A percentile compares a stretch with the other conserved stretches of the same genome.
phyloP scores from a whole-genome alignment of 2,113 vertebrate genomes.

The Antechinus stuartii region DNA sequence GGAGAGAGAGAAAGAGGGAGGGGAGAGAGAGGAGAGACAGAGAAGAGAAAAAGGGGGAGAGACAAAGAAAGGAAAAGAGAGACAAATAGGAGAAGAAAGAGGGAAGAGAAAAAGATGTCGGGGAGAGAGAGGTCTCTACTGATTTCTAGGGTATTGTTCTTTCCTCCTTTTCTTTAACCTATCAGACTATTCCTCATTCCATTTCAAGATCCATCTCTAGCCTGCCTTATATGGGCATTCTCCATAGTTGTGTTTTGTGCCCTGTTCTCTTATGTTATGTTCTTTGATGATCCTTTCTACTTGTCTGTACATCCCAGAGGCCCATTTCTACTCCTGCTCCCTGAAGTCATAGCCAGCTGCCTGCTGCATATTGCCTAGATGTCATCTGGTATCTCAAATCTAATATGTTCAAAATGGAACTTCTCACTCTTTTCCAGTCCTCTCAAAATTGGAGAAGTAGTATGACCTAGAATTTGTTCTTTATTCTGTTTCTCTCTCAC shows the following conservation, averaged over 20 bases:
- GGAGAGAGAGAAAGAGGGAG: no score
- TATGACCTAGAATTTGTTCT: neutral
- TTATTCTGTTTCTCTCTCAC: neutral
- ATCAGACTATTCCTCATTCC: neutral
- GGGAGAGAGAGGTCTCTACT: neutral
- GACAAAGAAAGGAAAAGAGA: no score
- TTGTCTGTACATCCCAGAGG: neutral
- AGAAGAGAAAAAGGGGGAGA: no score
- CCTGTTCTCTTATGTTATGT: neutral
- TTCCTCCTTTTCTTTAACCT: neutral
- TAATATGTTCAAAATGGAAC: neutral
- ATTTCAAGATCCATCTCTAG: neutral
- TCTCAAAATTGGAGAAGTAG: neutral
- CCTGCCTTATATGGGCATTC: neutral
- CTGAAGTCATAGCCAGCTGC: neutral
- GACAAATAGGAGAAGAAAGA: no score
- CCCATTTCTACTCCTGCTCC: neutral
- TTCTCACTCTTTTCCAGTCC: neutral
- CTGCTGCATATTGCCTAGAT: neutral
- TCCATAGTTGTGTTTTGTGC: neutral
- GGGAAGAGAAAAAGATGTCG: no score
- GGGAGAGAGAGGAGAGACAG: no score
- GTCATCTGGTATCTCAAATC: neutral
- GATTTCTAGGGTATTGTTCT: neutral
- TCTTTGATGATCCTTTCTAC: neutral